A percentile compares a stretch with the other conserved stretches of the same genome.
Conservation (phyloP, 2,113 vertebrate genomes). For the Pedetes capensis region DNA sequence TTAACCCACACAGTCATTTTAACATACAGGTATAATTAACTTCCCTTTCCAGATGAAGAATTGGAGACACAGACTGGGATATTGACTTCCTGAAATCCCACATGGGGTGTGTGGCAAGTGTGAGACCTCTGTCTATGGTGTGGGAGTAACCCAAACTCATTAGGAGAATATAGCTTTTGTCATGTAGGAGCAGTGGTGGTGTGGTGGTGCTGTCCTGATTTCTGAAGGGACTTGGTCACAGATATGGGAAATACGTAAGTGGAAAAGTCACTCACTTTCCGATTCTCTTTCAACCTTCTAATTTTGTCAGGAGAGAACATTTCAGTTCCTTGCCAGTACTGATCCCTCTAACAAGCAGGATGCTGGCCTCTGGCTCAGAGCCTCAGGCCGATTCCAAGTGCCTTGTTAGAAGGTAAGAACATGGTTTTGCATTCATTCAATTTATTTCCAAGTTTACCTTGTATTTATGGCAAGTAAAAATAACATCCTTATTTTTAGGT, state of each 20-base stretch:
- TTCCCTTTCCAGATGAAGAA: neutral
- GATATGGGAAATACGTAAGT: neutral
- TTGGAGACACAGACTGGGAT: neutral
- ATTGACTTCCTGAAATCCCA: neutral
- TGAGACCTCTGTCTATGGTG: neutral
- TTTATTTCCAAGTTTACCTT: slow-evolving; percentile 48
- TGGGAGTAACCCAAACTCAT: neutral
- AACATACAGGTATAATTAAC: neutral
- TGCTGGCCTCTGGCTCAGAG: slow-evolving; percentile 13
- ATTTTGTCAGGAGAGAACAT: neutral
- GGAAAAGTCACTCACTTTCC: neutral
- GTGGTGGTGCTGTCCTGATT: neutral
- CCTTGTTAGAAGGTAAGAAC: slow-evolving; percentile 25
- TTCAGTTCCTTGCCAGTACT: neutral
- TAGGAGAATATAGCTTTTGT: neutral
- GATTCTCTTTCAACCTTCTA: slow-evolving; percentile 32
- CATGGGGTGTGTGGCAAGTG: neutral
- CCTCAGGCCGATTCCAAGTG: neutral
- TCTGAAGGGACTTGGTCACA: neutral
- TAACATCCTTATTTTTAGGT: slow-evolving; percentile 43
- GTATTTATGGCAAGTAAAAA: slow-evolving; percentile 38
- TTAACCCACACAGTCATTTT: neutral
- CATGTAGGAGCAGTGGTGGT: neutral
- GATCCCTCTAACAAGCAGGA: neutral
- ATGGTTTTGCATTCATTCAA: slow-evolving; percentile 30